These are phyloP conservation scores for Zoanthus sociatus DNA, from an alignment of 92 coral and sea anemone genomes.

Conservation along the genomic window DNA sequence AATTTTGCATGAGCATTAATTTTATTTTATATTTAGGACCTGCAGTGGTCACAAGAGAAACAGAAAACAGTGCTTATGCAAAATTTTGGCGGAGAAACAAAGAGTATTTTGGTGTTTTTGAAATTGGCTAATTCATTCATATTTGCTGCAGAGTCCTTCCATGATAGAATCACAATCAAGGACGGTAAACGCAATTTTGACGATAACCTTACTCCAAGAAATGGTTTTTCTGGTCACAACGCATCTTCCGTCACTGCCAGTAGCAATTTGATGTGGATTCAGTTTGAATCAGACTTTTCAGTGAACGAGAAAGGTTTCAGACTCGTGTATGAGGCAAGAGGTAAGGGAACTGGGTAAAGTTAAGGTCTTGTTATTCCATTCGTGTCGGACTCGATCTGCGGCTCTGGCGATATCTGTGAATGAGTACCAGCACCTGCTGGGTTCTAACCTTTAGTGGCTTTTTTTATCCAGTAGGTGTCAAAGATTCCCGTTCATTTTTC, in stretches of 20 bases:
- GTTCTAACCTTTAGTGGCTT: too few species aligned
- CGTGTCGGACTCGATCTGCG: neutral
- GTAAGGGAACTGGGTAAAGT: constrained; percentile 34
- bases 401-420: too few species aligned
- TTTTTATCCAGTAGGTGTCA: too few species aligned
- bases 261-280: constrained; percentile 79
- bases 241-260: constrained; percentile 53
- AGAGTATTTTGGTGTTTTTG: too few species aligned
- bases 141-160: neutral
- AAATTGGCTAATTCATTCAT: neutral
- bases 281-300: constrained; percentile 60
- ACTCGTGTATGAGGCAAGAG: constrained; percentile 63
- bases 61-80: too few species aligned
- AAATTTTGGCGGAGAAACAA: too few species aligned
- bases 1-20: too few species aligned
- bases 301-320: constrained; percentile 66
- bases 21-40: too few species aligned
- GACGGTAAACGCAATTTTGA: constrained; percentile 13
- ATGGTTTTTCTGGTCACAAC: constrained; percentile 69
- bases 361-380: neutral
- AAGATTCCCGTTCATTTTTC: too few species aligned
- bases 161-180: constrained; percentile 1
- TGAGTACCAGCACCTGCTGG: too few species aligned
- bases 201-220: constrained; percentile 58
- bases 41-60: too few species aligned